Evolutionary conservation across 2,797 vertebrate species (phyloP), one percentile per base, ranked within the genome.

Genomic region (Manis pentadactyla): DNA sequence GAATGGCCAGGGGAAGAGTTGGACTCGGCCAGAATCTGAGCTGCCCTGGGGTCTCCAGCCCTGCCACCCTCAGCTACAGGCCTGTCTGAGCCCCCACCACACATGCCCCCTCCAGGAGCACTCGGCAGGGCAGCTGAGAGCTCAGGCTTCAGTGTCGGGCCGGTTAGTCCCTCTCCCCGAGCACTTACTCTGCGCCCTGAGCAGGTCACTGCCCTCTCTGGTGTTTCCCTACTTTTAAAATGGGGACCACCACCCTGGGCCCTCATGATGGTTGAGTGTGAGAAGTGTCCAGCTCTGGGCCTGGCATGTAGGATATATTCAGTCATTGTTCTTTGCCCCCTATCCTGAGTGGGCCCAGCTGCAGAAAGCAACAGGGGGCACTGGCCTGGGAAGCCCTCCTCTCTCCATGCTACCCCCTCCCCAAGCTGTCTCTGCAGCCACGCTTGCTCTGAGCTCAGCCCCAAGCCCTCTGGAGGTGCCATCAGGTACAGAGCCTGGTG

Each of bases 401-500:
- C 59, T 0, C 57, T 82, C 61, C 89, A 14, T 8, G 9, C 23
- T 21, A 19, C 27, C 7, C 23, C 31, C 42, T 46, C 29, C 42
- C 0, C 1, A n/a, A 49, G 31, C 83, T 49, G 15, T 49, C 73
- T 53, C 69, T 66, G 34, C 13, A 18, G 51, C 83, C 84, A 64
- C n/a, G 21, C 77, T 53, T 31, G 59, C 0, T 0, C 63, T 42
- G 37, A 74, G 87, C 64, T 89, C 68, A 68, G 79, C 42, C 46
- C 66, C 0, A 0, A 68, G 74, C 42, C 46, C 66, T 0, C 0
- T 9, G 13, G 51, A 91, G 89, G 37, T 29, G 29, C 46, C 0
- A 0, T 37, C 10, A 34, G 91, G 74, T 82, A 21, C 27, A 11
- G 55, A 29, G 84, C 82, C 95, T 57, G 37, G 31, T 12, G 84